Evolutionary conservation across 2,797 vertebrate species (phyloP), one percentile per base, ranked within the genome.

Genomic region (Adelosebastes latens): DNA sequence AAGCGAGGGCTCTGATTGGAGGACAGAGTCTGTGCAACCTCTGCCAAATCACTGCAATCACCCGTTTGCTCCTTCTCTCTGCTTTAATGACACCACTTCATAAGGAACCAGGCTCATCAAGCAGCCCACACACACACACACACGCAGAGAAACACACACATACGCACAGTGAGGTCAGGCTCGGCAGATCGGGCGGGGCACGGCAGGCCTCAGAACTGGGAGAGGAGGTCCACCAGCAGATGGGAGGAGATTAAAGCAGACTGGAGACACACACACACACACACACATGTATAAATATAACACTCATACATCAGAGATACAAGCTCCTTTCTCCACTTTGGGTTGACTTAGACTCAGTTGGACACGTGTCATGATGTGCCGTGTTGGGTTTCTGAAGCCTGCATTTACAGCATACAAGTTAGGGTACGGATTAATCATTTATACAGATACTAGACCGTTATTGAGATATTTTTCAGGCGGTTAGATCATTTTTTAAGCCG

Each of bases 81-180:
- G 84, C 92, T 80, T 92, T 96, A 95, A 96, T 96, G 94, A 94
- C 89, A 93, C 94, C 89, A 93, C 95, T 96, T 95, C 94, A 95
- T 94, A 92, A 95, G 80, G 89, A 94, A 88, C 88, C 74, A 71
- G 90, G 92, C 93, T 94, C 92, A 94, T 95, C 94, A 94, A 88
- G 89, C 65, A 85, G 78, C 80, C 83, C 64, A 66, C 81, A 70
- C 67, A 84, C 83, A 79, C 73, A 78, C 73, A 75, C 55, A 81
- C 70, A 67, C 62, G 80, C 65, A 75, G 83, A 74, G 4, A 32
- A 39, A 68, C 70, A 75, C 71, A 60, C 13, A 36, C 53, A 69
- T 32, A 29, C 24, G 22, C 76, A 77, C 74, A 59, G 79, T 36
- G 83, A 93, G 93, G 94, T 94, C 93, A 94, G 88, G 60, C 63